Evolutionary conservation across 1,140 invertebrate genomes (phyloP), one percentile per base, ranked within the genome.

Genomic region (Calliphora vicina): DNA sequence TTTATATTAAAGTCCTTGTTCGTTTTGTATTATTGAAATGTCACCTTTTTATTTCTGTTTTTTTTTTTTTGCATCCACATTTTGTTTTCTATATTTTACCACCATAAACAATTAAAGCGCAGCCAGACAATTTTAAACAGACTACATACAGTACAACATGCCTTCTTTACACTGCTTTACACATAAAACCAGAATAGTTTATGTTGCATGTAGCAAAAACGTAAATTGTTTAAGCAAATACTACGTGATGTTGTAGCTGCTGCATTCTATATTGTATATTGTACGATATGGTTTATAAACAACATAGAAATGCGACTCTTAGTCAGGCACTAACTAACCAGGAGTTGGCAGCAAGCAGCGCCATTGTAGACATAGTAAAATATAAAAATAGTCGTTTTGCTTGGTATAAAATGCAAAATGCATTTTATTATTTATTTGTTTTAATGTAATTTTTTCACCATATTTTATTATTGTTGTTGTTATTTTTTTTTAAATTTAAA

Each of bases 211-310:
- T 25, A 67, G 61, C 61, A 67, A 67, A 67, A 67, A n/a, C 61
- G 61, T 67, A 67, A 67, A 67, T 67, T 67, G 61, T 67, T 67
- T 67, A 20, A 67, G 61, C 61, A 67, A 67, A 67, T 67, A 67
- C 61, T 67, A 67, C 61, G 61, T 67, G 61, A 67, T 67, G 12
- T 67, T 67, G 23, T 67, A 12, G 13, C 12, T 50, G 17, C 45
- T 50, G 17, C 12, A 15, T 50, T 50, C 12, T 50, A 6, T 43
- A 12, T 43, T 50, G 4, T 10, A 50, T 50, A 50, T 35, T 35
- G 29, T 35, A 35, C 2, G 2, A 1, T 35, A 35, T 35, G 10
- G 35, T 50, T 50, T 50, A 50, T 17, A 50, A 17, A 50, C 45
- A 50, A 4, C 35, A 10, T 15, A 17, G 2, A 50, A 50, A 50